These are phyloP conservation scores for Otolemur crassicaudatus DNA, from an alignment of 2,797 vertebrate genomes.

Conservation along the genomic window DNA sequence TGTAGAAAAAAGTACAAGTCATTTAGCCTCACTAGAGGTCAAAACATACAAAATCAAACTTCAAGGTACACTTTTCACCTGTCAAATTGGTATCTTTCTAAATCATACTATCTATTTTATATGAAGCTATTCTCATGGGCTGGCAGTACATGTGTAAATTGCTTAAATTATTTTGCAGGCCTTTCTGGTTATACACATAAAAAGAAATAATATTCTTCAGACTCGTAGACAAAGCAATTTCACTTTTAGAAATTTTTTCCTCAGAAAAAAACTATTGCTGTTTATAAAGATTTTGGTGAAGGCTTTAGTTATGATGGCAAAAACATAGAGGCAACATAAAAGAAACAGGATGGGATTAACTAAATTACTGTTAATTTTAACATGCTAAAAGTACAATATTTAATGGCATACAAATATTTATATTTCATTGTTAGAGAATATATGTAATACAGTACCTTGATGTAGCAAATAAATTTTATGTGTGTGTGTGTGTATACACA, in stretches of 20 bases:
- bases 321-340: background rate
- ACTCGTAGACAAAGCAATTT: background rate
- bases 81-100: background rate
- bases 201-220: slow-evolving; percentile 15
- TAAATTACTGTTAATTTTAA: background rate
- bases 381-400: background rate
- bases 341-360: background rate
- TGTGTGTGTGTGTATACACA: background rate
- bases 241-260: background rate
- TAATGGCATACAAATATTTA: background rate
- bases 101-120: background rate
- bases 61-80: background rate
- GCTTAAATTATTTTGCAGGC: background rate
- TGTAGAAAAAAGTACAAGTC: background rate
- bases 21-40: background rate
- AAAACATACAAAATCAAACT: background rate
- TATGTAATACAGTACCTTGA: background rate
- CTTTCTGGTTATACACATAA: background rate
- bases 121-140: background rate
- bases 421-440: background rate
- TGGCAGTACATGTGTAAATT: background rate
- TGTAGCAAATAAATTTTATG: background rate
- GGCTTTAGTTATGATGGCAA: background rate
- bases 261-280: background rate
- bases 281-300: background rate